Percentiles rank a stretch among this genome's conserved stretches.
These are phyloP conservation scores for Meandrina meandrites DNA, from an alignment of 92 coral and sea anemone species.

Conservation along the genomic window DNA sequence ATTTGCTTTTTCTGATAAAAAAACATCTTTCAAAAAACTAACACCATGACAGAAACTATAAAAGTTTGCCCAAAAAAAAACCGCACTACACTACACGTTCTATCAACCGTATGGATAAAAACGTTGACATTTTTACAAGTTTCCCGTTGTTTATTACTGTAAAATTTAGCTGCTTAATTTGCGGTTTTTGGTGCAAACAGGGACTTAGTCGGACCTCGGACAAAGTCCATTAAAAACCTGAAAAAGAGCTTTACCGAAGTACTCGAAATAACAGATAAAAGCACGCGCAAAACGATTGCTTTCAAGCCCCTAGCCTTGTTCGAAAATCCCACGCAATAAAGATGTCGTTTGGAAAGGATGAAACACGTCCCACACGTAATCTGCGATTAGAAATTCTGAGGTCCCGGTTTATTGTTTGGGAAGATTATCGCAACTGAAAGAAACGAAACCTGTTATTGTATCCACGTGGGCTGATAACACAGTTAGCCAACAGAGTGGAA, in stretches of 20 bases:
- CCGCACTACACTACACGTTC: background rate
- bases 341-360: background rate
- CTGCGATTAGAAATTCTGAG: constrained; percentile 1
- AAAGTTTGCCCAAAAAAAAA: background rate
- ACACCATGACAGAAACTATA: background rate
- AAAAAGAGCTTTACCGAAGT: background rate
- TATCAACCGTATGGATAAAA: background rate
- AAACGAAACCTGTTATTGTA: background rate
- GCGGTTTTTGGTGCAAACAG: constrained; percentile 12
- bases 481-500: background rate
- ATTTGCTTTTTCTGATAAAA: background rate
- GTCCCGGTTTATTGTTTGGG: background rate
- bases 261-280: background rate
- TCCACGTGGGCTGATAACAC: constrained; percentile 24
- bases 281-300: background rate
- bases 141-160: background rate
- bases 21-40: background rate
- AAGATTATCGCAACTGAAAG: background rate
- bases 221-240: background rate
- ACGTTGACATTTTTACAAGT: too few species aligned
- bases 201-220: background rate
- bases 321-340: background rate
- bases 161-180: background rate
- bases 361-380: background rate
- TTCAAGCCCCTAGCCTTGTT: background rate